phyloP scores from a whole-genome alignment of 2,797 vertebrate genomes.

The Forpus xanthops region DNA sequence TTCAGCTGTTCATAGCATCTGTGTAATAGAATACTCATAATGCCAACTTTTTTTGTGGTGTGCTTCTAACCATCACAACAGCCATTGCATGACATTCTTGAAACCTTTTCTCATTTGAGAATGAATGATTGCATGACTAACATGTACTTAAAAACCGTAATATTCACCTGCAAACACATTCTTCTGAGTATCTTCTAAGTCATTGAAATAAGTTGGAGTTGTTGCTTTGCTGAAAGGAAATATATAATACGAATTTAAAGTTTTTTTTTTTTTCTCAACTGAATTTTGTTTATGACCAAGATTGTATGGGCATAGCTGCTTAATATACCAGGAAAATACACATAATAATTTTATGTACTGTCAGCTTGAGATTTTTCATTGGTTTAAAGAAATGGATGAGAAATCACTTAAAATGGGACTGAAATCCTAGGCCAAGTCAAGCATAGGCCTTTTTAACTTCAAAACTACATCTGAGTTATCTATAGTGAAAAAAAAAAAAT shows the following conservation, averaged over 20 bases:
- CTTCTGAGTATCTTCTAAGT: background rate
- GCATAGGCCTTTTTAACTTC: background rate
- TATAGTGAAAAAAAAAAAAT: background rate
- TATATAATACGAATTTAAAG: background rate
- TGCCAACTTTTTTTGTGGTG: background rate
- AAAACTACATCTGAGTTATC: background rate
- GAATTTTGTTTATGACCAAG: background rate
- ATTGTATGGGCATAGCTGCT: background rate
- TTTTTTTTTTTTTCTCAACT: background rate
- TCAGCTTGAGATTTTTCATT: background rate
- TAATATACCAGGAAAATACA: background rate
- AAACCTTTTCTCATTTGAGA: background rate
- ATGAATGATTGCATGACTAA: background rate
- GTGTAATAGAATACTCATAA: background rate
- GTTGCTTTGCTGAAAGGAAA: background rate
- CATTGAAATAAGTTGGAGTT: background rate
- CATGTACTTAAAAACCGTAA: background rate
- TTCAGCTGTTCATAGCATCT: background rate
- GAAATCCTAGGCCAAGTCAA: background rate
- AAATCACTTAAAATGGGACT: background rate
- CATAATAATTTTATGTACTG: background rate
- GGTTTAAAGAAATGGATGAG: background rate
- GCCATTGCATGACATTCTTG: background rate
- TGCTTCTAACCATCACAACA: background rate
- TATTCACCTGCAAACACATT: background rate